Base-by-base conservation (phyloP, 1,140 invertebrate species). In the Trichogramma pretiosum region DNA sequence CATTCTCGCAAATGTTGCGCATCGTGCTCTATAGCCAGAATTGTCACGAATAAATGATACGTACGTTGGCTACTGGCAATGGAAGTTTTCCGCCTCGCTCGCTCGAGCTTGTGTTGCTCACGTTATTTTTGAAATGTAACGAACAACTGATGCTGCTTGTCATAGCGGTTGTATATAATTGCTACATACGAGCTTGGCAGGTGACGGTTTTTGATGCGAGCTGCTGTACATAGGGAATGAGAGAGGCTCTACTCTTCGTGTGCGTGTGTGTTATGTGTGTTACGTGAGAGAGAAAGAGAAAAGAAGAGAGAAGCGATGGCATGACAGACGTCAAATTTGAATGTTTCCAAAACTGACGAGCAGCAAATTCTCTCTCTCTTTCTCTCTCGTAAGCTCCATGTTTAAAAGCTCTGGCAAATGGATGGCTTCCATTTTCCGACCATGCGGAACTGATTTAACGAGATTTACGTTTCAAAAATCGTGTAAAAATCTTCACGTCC, bases 311-410 rank as follows among this genome's bases (percentile, higher is more conserved):
- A n/a, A 59, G 56, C 52, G 53, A 17, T 11, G 9, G 24, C 50
- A 56, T 61, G 63, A 65, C 63, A 62, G 60, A 58, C 65, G 61
- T 67, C 64, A 68, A 62, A 59, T 58, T 56, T 64, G 56, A 64
- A 65, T 61, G 61, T 67, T 64, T 64, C 59, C 50, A 62, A 54
- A 51, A 55, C 50, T 62, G 62, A 67, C 57, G 61, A 46, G 47
- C 28, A 47, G 28, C 16, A 48, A 8, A 4, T 5, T 5, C 32
- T 32, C 43, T 17, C 46, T n/a, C n/a, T n/a, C n/a, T n/a, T n/a
- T n/a, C n/a, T n/a, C n/a, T n/a, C n/a, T n/a, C n/a, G n/a, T n/a
- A n/a, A n/a, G n/a, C n/a, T n/a, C n/a, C n/a, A n/a, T n/a, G n/a
- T n/a, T n/a, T n/a, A n/a, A n/a, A n/a, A n/a, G n/a, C n/a, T n/a